Evolutionary conservation across 2,888 invertebrate species (phyloP), one percentile per base, ranked within the genome.

Genomic region (Eurytoma adleriae): DNA sequence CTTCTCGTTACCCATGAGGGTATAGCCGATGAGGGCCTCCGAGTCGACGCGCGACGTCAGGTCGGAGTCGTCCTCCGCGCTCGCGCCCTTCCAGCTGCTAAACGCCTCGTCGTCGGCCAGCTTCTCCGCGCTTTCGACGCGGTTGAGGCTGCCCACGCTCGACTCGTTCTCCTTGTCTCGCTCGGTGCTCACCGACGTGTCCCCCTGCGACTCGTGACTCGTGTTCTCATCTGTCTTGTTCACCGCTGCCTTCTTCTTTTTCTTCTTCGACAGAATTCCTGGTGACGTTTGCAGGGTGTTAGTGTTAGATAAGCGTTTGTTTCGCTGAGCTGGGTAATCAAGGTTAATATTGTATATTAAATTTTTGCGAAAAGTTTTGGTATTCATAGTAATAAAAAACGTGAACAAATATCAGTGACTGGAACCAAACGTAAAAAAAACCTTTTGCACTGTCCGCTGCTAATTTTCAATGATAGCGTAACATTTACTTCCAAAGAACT

Each of bases 201-300:
- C 78, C 10, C 59, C 61, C 7, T 40, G 18, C 1, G 79, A 52
- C 0, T 81, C 78, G 24, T 66, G 64, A 1, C 30, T 54, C 24
- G 61, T 61, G 18, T 48, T 52, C 13, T 73, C 79, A 2, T 67
- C 77, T 4, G 50, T 30, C 13, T 61, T 67, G 27, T 79, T 79
- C 0, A 78, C 27, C 2, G 72, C 27, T 0, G 81, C 68, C 59
- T 83, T 73, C 24, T 83, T 85, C 52, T 83, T 86, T 57, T 71
- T 88, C 71, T 85, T 89, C 67, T 85, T 89, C 4, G 85, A 84
- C 0, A 86, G 82, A 3, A 88, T 83, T 14, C 84, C 84, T 79
- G 52, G n/a, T 52, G 54, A 67, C 27, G 52, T 76, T 57, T 50
- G 69, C 40, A 83, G 24, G 30, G 54, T 52, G 56, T 54, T 69